Evolutionary conservation across 2,113 vertebrate species (phyloP).

Genomic region (Aplodontia rufa): DNA sequence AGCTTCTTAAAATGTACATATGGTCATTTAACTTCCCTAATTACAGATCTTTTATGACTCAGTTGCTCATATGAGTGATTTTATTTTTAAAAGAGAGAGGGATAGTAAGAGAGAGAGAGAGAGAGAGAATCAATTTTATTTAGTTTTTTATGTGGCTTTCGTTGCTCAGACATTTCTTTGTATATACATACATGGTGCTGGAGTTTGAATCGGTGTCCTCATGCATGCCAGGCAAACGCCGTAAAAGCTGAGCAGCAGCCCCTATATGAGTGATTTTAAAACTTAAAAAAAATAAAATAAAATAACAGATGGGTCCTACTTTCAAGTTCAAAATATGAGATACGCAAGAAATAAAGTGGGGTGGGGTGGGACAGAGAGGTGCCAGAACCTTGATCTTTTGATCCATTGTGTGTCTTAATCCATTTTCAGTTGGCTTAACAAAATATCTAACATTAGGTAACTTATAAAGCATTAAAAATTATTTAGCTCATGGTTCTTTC

Average conservation of each 20-base stretch:
- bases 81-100: no score
- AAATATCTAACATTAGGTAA: neutral
- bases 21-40: neutral
- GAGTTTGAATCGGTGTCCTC: no score
- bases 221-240: no score
- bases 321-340: slow-evolving; percentile 15
- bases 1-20: slow-evolving; percentile 40
- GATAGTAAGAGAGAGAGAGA: no score
- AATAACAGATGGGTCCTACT: neutral
- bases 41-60: slow-evolving; percentile 16
- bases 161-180: no score
- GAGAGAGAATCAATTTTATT: no score
- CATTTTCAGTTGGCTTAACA: neutral
- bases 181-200: no score
- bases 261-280: slow-evolving; percentile 2
- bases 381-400: neutral
- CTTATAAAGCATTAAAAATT: neutral
- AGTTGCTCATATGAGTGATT: neutral
- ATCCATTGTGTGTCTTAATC: neutral
- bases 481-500: neutral
- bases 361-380: neutral
- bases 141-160: no score
- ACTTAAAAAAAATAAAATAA: neutral
- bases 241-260: no score
- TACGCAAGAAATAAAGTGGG: neutral